A percentile compares a stretch with the other conserved stretches of the same genome.
phyloP scores from a whole-genome alignment of 1,140 invertebrate genomes.

The Pemphigus obesinymphae region DNA sequence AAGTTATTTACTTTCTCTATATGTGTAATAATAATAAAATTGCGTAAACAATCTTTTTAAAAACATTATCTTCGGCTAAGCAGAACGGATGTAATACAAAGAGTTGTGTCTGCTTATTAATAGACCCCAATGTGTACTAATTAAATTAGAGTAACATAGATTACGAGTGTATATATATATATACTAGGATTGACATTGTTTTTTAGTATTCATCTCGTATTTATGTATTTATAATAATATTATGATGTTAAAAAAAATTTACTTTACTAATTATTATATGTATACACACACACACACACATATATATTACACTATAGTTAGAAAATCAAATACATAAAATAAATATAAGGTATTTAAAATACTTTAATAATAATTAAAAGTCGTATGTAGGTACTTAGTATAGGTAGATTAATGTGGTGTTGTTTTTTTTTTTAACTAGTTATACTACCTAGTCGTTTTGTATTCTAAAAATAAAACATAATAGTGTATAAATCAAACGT shows the following conservation, averaged over 20 bases:
- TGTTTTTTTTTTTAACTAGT: not conserved
- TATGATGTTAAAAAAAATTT: not conserved
- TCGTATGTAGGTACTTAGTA: not conserved
- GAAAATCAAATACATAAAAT: not conserved
- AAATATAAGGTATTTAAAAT: too few species aligned
- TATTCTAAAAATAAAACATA: not conserved
- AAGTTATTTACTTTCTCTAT: not conserved
- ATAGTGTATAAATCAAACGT: not conserved
- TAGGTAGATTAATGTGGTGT: not conserved
- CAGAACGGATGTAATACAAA: not conserved
- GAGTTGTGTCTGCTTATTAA: not conserved
- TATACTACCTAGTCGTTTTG: not conserved
- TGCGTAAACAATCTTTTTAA: constrained; percentile 6
- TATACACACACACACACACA: too few species aligned
- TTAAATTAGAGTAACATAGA: not conserved
- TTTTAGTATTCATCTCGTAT: too few species aligned
- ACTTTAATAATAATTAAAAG: not conserved
- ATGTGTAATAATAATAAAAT: not conserved
- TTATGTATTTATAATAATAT: too few species aligned
- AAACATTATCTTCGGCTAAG: not conserved
- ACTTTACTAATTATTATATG: not conserved
- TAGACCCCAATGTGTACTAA: not conserved
- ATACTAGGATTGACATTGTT: too few species aligned
- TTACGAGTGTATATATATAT: not conserved
- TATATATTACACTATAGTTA: too few species aligned